These are phyloP conservation scores for Cosmia pyralina DNA, from an alignment of 2,888 invertebrate species.

Conservation along the genomic window DNA sequence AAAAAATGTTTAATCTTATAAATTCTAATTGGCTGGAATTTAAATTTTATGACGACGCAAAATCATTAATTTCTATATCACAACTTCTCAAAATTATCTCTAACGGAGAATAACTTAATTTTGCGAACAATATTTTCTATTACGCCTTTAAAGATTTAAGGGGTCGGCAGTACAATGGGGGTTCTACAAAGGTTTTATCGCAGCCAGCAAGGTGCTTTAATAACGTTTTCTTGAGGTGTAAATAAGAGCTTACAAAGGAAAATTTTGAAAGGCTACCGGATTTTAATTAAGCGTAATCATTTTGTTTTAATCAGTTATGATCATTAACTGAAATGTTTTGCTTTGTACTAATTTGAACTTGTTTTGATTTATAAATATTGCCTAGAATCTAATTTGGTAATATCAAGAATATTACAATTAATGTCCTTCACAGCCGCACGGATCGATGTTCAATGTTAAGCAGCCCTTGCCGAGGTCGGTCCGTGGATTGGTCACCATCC, in stretches of 20 bases:
- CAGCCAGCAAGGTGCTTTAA: conserved; percentile 55
- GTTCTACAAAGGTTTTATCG: conserved; percentile 66
- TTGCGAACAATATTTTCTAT: conserved; percentile 69
- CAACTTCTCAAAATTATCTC: conserved; percentile 54
- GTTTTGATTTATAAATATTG: conserved; percentile 40
- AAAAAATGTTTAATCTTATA: not conserved
- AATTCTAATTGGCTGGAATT: conserved; percentile 26
- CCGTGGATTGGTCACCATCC: not conserved
- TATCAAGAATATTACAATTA: not conserved
- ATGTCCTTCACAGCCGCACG: not conserved
- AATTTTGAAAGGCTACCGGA: conserved; percentile 65
- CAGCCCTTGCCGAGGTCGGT: too few species aligned
- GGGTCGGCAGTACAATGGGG: conserved; percentile 63
- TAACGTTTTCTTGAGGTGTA: conserved; percentile 66
- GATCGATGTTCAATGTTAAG: not conserved
- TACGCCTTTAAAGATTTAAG: conserved; percentile 66
- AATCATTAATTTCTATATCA: conserved; percentile 60
- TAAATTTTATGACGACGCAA: conserved; percentile 33
- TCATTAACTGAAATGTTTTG: conserved; percentile 68
- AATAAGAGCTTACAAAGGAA: conserved; percentile 66
- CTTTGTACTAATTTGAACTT: conserved; percentile 31
- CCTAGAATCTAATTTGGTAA: not conserved
- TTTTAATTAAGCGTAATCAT: conserved; percentile 69
- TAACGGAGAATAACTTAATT: conserved; percentile 65
- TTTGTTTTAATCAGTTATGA: conserved; percentile 68